These are phyloP conservation scores for Clusia tigrina DNA, from an alignment of 2,888 invertebrate genomes.

Conservation along the genomic window DNA sequence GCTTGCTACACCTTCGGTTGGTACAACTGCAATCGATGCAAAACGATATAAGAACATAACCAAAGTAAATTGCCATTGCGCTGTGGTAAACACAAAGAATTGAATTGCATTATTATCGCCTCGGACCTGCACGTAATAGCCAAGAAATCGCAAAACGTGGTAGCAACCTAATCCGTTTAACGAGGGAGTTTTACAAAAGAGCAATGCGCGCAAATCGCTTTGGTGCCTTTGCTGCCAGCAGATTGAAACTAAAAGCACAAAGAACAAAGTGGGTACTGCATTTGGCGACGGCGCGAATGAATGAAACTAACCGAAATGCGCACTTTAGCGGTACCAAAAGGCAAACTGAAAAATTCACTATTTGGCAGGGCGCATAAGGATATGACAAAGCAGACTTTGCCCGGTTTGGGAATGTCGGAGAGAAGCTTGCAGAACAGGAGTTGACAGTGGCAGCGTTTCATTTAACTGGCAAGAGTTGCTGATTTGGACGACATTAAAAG, in stretches of 20 bases:
- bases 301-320: slow-evolving; percentile 37
- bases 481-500: slow-evolving; percentile 57
- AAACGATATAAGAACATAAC: background rate
- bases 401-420: slow-evolving; percentile 20
- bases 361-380: background rate
- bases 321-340: background rate
- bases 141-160: slow-evolving; percentile 36
- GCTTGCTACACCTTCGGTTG: slow-evolving; percentile 42
- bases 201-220: slow-evolving; percentile 33
- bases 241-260: background rate
- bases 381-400: slow-evolving; percentile 1
- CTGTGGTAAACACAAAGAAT: slow-evolving; percentile 15
- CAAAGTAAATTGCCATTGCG: background rate
- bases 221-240: background rate
- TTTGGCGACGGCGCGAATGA: slow-evolving; percentile 28
- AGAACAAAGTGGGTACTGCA: background rate
- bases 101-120: slow-evolving; percentile 58
- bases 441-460: slow-evolving; percentile 9
- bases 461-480: slow-evolving; percentile 35
- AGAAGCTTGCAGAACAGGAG: slow-evolving; percentile 28
- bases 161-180: slow-evolving; percentile 59
- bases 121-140: slow-evolving; percentile 38
- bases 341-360: background rate
- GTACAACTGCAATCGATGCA: slow-evolving; percentile 48
- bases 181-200: slow-evolving; percentile 63